phyloP scores from a whole-genome alignment of 2,797 vertebrate species.

The Petrocephalus schoutedeni region DNA sequence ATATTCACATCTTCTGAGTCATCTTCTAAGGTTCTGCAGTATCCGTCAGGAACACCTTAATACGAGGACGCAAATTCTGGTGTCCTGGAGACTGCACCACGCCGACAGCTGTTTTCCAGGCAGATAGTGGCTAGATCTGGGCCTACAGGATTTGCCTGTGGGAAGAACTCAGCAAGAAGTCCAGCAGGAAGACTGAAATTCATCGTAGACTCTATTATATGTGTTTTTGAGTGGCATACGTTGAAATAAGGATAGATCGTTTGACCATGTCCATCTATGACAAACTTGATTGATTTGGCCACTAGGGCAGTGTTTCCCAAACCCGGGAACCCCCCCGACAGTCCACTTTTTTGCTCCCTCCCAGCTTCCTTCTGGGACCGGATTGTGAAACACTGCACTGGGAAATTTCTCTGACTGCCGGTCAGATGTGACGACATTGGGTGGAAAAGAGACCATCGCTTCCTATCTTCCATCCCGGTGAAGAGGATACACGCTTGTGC shows the following conservation, averaged over 20 bases:
- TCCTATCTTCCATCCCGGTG: not conserved
- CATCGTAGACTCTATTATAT: not conserved
- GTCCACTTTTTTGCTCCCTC: not conserved
- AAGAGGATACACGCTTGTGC: not conserved
- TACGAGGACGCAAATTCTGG: not conserved
- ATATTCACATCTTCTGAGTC: conserved; percentile 5
- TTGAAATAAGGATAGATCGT: not conserved
- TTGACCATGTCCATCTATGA: conserved; percentile 19
- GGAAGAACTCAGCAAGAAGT: not conserved
- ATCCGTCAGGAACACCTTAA: not conserved
- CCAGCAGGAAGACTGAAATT: not conserved
- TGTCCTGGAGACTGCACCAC: conserved; percentile 7
- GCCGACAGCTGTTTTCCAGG: conserved; percentile 10
- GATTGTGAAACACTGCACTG: not conserved
- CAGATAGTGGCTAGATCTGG: not conserved
- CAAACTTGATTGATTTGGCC: not conserved
- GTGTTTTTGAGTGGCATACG: not conserved
- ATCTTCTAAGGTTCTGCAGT: not conserved
- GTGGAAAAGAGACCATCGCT: not conserved
- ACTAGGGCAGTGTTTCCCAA: not conserved
- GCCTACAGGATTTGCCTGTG: not conserved
- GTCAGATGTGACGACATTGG: not conserved
- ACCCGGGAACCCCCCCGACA: not conserved
- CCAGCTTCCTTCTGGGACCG: not conserved
- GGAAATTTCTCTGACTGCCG: not conserved